Evolutionary conservation across 2,888 invertebrate species (phyloP).

Genomic region (Strigamia transsilvanica): DNA sequence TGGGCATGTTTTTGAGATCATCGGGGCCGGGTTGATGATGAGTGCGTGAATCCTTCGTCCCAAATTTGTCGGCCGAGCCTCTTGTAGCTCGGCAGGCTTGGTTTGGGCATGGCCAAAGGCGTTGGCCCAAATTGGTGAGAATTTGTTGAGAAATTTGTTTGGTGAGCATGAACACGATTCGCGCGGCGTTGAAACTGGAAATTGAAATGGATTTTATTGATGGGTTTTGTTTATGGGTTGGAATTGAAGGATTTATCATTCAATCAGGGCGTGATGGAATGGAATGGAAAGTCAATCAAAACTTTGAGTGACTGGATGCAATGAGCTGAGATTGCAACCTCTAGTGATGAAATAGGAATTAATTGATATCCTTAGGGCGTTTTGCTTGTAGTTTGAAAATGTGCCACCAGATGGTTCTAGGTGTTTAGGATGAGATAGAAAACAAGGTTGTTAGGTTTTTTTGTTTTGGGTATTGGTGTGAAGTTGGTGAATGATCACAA

Average conservation of each 20-base stretch:
- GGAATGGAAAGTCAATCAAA: not conserved
- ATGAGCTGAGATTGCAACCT: not conserved
- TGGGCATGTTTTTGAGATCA: conserved; percentile 32
- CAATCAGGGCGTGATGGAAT: not conserved
- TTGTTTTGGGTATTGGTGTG: too few relatives aligned
- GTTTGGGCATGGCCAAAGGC: conserved; percentile 48
- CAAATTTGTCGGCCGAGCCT: conserved; percentile 15
- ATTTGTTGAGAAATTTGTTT: not conserved
- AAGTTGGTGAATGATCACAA: too few relatives aligned
- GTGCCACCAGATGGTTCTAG: conserved; percentile 6
- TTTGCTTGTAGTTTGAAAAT: not conserved
- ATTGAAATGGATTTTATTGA: not conserved
- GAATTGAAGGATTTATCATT: not conserved
- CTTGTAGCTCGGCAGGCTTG: conserved; percentile 1
- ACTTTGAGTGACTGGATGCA: not conserved
- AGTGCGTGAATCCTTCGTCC: conserved; percentile 47
- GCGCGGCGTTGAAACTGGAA: not conserved
- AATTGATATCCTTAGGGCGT: not conserved
- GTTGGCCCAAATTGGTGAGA: conserved; percentile 22
- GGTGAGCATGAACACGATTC: not conserved
- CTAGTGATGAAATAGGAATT: not conserved
- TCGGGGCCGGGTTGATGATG: conserved; percentile 21
- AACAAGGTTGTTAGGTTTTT: too few relatives aligned
- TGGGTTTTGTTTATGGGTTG: not conserved
- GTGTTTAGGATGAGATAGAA: not conserved